Base-by-base conservation (phyloP, 2,888 invertebrate species). In the Amiota communis region DNA sequence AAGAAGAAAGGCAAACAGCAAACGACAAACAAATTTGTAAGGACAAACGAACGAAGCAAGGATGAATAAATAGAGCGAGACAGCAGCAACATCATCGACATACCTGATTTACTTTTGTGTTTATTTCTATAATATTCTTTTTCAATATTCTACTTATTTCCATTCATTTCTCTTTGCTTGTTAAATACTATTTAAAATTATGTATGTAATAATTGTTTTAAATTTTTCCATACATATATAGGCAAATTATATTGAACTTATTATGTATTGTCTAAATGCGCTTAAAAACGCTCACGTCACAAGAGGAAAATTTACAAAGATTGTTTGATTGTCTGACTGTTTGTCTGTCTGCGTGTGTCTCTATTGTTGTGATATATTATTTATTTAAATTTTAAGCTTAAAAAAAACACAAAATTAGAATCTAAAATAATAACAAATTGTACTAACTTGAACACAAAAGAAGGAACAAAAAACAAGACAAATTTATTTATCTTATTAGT, bases 301-400 rank as follows among this genome's bases (percentile, higher is more conserved):
- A 36, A 36, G 6, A 36, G 6, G 6, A 36, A 36, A 36, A 36
- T 36, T 36, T 36, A 23, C 23, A 23, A 23, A 23, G 36, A 4
- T 36, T 6, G 13, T n/a, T 70, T 8, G n/a, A 4, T 51, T 8
- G n/a, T 71, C 53, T 69, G 20, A 23, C 12, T 46, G 36, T 71
- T 36, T 57, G 49, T 65, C 64, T 72, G 47, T 72, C 17, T 15
- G 63, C 61, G 71, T 81, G 83, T 86, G 86, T 88, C 85, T 88
- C 85, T 85, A 86, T 87, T 85, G 87, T 87, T 87, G 87, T 87
- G 87, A 87, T 87, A 87, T 87, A 87, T 87, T 86, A 87, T 86
- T 87, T 87, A 86, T 86, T 85, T 82, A 81, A 78, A 77, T 80
- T 10, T 87, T 83, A 83, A 86, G 73, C 74, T 73, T 75, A 73